Evolutionary conservation across 2,113 vertebrate species (phyloP).

Genomic region (Barnardius zonarius): DNA sequence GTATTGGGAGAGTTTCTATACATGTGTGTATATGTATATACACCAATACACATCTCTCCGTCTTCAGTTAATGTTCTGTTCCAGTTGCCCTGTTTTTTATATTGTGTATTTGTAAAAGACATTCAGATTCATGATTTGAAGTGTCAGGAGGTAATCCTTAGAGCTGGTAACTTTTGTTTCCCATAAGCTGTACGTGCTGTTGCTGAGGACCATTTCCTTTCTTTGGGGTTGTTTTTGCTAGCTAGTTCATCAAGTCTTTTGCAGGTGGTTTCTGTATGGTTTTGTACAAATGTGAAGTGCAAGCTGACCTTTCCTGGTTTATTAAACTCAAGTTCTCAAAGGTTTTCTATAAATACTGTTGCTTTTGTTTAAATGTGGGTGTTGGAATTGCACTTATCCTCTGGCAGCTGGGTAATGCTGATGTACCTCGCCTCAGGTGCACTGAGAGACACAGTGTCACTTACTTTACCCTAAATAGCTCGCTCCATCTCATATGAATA

Average conservation of each 20-base stretch:
- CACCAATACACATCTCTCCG: constrained; percentile 39
- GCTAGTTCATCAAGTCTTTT: constrained; percentile 10
- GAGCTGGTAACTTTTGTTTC: constrained; percentile 33
- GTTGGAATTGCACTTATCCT: constrained; percentile 15
- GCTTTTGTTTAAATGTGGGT: constrained; percentile 29
- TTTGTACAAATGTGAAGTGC: constrained; percentile 67
- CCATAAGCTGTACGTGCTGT: constrained; percentile 9
- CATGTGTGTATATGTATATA: constrained; percentile 60
- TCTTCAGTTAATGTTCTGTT: constrained; percentile 63
- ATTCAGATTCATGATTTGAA: constrained; percentile 47
- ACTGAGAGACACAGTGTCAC: neutral
- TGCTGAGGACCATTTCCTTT: constrained; percentile 41
- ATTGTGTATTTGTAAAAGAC: constrained; percentile 75
- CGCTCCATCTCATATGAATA: neutral
- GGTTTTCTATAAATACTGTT: constrained; percentile 33
- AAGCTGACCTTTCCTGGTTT: constrained; percentile 64
- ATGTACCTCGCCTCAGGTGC: neutral
- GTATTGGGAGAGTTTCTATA: constrained; percentile 58
- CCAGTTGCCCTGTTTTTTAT: constrained; percentile 59
- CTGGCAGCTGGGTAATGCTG: neutral
- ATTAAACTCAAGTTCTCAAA: constrained; percentile 75
- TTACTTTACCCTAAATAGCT: neutral
- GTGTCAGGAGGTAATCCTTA: constrained; percentile 41
- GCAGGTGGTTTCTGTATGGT: constrained; percentile 54
- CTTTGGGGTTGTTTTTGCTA: neutral